Percentiles rank a stretch among this genome's conserved stretches.
Evolutionary conservation across 1,140 invertebrate genomes (phyloP).

Genomic region (Penaeus chinensis): DNA sequence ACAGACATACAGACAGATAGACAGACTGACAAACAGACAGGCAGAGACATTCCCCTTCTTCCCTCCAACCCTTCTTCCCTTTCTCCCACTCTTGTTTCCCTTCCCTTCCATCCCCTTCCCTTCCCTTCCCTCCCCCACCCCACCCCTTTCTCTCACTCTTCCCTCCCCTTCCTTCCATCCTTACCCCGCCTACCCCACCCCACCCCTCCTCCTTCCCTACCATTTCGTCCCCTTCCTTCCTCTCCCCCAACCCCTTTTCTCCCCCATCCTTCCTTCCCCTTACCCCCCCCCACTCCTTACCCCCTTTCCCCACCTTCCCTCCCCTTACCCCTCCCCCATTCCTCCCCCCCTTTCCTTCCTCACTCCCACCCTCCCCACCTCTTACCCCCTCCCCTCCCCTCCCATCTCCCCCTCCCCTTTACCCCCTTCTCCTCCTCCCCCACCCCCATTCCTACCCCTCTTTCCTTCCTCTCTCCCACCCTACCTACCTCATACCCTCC

Average conservation of each 20-base stretch:
- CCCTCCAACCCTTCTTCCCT: too few species aligned
- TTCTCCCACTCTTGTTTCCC: too few species aligned
- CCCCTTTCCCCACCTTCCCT: neutral
- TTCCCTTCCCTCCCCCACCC: conserved; percentile 1
- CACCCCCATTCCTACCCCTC: neutral
- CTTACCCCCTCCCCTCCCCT: neutral
- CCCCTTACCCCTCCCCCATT: neutral
- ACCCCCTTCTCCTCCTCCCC: neutral
- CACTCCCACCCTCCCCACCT: neutral
- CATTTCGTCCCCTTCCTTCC: neutral
- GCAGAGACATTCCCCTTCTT: too few species aligned
- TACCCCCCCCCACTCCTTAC: neutral
- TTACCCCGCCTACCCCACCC: neutral
- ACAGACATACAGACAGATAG: too few species aligned
- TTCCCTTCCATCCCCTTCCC: too few species aligned
- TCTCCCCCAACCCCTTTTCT: too few species aligned
- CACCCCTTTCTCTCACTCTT: neutral
- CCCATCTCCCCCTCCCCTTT: neutral
- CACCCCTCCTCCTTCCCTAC: neutral
- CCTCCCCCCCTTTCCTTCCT: neutral
- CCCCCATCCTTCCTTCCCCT: too few species aligned
- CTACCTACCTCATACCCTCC: too few species aligned
- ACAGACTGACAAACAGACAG: too few species aligned
- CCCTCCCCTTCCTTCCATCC: neutral
- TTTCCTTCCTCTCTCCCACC: neutral